Percentiles rank a stretch among this genome's conserved stretches.
These are phyloP conservation scores for Eledona agricola DNA, from an alignment of 2,888 invertebrate species.

Conservation along the genomic window DNA sequence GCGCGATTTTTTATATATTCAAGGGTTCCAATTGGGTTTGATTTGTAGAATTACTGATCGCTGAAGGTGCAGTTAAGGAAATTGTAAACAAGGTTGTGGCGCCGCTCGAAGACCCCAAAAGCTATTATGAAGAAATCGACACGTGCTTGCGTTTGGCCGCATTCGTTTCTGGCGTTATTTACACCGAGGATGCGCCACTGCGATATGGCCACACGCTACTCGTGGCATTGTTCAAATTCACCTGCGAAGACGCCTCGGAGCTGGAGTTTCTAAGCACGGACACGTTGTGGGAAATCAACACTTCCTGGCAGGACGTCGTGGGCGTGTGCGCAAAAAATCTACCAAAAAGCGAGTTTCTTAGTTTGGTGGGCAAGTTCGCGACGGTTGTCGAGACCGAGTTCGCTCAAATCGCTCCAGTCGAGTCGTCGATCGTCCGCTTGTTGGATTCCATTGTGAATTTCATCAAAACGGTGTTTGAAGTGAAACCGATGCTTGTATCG, in stretches of 20 bases:
- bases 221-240: conserved; percentile 63
- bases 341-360: conserved; percentile 36
- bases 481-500: conserved; percentile 45
- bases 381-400: conserved; percentile 42
- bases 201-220: conserved; percentile 62
- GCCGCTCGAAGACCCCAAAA: conserved; percentile 52
- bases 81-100: conserved; percentile 61
- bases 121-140: conserved; percentile 57
- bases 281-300: conserved; percentile 67
- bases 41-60: conserved; percentile 62
- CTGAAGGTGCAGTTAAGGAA: conserved; percentile 56
- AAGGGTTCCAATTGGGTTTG: conserved; percentile 3
- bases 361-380: conserved; percentile 42
- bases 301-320: conserved; percentile 69
- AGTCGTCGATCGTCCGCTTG: conserved; percentile 41
- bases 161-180: conserved; percentile 65
- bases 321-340: conserved; percentile 48
- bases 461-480: conserved; percentile 48
- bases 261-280: conserved; percentile 61
- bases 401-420: conserved; percentile 16
- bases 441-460: conserved; percentile 47
- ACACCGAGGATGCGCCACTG: conserved; percentile 61
- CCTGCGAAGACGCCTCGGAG: conserved; percentile 58
- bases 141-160: conserved; percentile 65
- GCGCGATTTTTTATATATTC: conserved; percentile 16